Evolutionary conservation across 2,113 vertebrate species (phyloP).

Genomic region (Lepus americanus): DNA sequence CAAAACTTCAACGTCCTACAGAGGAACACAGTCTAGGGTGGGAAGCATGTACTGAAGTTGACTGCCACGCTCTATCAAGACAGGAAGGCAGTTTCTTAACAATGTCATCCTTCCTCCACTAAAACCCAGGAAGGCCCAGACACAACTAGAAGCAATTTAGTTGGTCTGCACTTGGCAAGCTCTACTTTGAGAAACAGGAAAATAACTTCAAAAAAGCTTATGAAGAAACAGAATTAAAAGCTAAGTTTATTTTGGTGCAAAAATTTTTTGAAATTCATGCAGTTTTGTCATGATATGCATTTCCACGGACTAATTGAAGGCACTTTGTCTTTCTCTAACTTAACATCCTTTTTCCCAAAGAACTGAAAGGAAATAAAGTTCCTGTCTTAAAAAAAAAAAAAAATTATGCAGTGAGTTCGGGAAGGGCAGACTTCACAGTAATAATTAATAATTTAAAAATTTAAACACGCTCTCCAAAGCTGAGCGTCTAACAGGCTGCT

Average conservation of each 20-base stretch:
- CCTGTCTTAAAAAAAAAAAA: slow-evolving; percentile 43
- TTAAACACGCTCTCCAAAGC: slow-evolving; percentile 55
- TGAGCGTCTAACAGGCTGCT: slow-evolving; percentile 25
- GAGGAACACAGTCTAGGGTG: not conserved
- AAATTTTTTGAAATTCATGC: too few relatives aligned
- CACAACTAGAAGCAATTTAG: not conserved
- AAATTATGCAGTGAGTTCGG: slow-evolving; percentile 47
- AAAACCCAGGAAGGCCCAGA: not conserved
- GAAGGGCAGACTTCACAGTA: slow-evolving; percentile 52
- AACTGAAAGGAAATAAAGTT: slow-evolving; percentile 42
- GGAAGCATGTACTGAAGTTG: not conserved
- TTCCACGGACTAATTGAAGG: too few relatives aligned
- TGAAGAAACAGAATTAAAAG: too few relatives aligned
- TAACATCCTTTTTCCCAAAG: slow-evolving; percentile 44
- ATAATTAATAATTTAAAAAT: slow-evolving; percentile 67
- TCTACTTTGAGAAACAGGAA: not conserved
- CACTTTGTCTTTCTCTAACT: slow-evolving; percentile 24
- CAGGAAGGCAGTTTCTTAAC: not conserved
- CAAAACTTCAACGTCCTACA: not conserved
- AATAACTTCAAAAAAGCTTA: too few relatives aligned
- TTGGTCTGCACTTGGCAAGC: not conserved
- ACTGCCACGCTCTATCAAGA: not conserved
- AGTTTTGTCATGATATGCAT: too few relatives aligned
- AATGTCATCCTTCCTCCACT: not conserved
- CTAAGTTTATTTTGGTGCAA: too few relatives aligned